phyloP scores from a whole-genome alignment of 2,797 vertebrate species.

The Avahi laniger region DNA sequence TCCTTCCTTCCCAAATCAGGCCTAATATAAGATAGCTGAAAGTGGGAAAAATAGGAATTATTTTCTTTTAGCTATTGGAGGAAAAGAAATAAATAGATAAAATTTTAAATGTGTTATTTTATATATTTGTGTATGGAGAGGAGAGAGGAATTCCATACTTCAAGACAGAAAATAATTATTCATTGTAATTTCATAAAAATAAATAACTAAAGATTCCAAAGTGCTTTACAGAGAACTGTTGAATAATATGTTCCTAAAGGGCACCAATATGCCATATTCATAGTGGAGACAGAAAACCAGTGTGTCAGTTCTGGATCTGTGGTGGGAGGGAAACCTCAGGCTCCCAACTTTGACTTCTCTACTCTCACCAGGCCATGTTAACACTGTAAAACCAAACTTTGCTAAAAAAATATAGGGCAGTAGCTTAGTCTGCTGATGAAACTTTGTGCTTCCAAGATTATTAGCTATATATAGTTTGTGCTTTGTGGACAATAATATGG shows the following conservation, averaged over 20 bases:
- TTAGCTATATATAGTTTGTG: slow-evolving; percentile 60
- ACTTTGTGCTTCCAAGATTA: slow-evolving; percentile 71
- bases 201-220: slow-evolving; percentile 62
- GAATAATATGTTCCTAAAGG: slow-evolving; percentile 35
- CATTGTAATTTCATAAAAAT: slow-evolving; percentile 54
- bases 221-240: slow-evolving; percentile 66
- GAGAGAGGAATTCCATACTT: slow-evolving; percentile 24
- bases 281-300: not conserved
- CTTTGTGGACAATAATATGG: slow-evolving; percentile 57
- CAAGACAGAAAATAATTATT: slow-evolving; percentile 50
- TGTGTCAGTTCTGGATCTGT: not conserved
- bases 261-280: not conserved
- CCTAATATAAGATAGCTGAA: not conserved
- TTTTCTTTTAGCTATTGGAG: not conserved
- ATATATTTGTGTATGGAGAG: slow-evolving; percentile 11
- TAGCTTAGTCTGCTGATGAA: slow-evolving; percentile 67
- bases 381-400: slow-evolving; percentile 48
- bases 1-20: not conserved
- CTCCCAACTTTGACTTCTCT: slow-evolving; percentile 1
- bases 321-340: not conserved
- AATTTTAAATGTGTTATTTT: slow-evolving; percentile 48
- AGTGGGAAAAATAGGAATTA: not conserved
- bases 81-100: slow-evolving; percentile 34
- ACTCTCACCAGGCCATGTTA: slow-evolving; percentile 13
- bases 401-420: not conserved